These are phyloP conservation scores for Medauroidea extradentata DNA, from an alignment of 1,140 invertebrate genomes.

Conservation along the genomic window DNA sequence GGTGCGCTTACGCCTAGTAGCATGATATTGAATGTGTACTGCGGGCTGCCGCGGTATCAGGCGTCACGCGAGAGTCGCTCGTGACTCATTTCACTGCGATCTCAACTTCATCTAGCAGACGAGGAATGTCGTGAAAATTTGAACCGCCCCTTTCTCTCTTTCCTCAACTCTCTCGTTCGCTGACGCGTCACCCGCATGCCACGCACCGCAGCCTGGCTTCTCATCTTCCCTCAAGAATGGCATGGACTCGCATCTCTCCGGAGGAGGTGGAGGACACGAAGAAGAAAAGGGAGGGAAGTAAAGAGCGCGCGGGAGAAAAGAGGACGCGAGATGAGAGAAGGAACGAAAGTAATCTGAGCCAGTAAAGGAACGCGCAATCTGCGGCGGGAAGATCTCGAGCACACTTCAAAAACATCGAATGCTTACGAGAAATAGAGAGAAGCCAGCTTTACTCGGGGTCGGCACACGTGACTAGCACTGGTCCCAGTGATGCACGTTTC, in stretches of 20 bases:
- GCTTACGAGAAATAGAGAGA: not conserved
- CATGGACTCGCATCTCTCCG: no score
- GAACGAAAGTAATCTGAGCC: constrained; percentile 8
- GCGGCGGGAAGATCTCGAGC: not conserved
- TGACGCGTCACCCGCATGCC: no score
- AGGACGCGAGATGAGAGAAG: constrained; percentile 1
- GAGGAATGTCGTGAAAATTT: constrained; percentile 11
- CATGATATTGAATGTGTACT: no score
- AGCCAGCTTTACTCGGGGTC: no score
- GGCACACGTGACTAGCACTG: not conserved
- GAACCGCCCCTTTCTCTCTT: constrained; percentile 6
- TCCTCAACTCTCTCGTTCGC: no score
- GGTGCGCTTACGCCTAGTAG: no score
- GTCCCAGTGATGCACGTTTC: no score
- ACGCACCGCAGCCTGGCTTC: no score
- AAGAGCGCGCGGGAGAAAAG: not conserved
- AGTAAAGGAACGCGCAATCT: constrained; percentile 2
- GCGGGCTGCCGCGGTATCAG: no score
- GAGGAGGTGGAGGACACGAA: no score
- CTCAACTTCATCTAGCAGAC: constrained; percentile 6
- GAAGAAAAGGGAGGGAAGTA: no score
- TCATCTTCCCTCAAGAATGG: no score
- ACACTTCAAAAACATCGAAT: constrained; percentile 8
- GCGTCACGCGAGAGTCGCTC: not conserved
- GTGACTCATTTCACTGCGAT: constrained; percentile 2